phyloP scores from a whole-genome alignment of 1,140 invertebrate genomes.

The Scylla paramamosain region DNA sequence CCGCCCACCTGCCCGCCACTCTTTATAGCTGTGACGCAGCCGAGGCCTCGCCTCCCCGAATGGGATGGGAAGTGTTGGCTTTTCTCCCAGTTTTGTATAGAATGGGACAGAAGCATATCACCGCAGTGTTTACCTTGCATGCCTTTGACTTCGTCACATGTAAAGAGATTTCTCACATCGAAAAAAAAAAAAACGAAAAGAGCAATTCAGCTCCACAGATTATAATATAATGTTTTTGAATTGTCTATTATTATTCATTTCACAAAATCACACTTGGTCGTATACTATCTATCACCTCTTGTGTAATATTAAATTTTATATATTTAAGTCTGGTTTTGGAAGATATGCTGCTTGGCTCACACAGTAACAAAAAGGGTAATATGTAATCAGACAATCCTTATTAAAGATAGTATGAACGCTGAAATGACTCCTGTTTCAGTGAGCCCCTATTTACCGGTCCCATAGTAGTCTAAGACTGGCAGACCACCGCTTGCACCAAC shows the following conservation, averaged over 20 bases:
- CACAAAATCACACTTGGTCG: neutral
- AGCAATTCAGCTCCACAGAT: neutral
- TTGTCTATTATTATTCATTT: neutral
- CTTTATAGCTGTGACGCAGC: conserved; percentile 21
- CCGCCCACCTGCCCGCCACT: neutral
- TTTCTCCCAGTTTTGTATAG: neutral
- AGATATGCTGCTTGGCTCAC: neutral
- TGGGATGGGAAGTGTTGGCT: conserved; percentile 45
- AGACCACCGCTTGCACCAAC: neutral
- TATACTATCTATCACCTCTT: neutral
- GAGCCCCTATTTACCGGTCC: neutral
- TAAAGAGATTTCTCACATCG: neutral
- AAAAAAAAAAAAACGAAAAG: neutral
- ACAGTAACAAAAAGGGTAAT: neutral
- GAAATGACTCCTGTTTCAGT: neutral
- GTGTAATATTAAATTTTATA: neutral
- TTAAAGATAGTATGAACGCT: neutral
- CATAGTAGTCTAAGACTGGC: neutral
- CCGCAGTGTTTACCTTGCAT: neutral
- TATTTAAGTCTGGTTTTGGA: neutral
- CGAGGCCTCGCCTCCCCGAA: neutral
- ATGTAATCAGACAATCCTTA: conserved; percentile 4
- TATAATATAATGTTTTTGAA: neutral
- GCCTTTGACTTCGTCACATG: neutral
- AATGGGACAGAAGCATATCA: conserved; percentile 47